Evolutionary conservation across 2,888 invertebrate species (phyloP).

Genomic region (Lasioglossum pauxillum): DNA sequence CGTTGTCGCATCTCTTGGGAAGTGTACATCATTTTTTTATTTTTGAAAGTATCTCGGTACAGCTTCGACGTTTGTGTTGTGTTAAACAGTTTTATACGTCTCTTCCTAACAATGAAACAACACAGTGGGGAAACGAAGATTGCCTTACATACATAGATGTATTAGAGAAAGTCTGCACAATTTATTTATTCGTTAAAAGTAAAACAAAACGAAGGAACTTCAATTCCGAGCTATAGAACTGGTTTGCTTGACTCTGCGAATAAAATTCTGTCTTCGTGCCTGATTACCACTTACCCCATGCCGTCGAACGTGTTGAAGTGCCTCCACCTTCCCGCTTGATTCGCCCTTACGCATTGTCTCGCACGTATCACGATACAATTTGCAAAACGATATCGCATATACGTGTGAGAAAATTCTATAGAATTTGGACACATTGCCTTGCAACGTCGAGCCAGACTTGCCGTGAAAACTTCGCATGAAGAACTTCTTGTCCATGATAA

Average conservation of each 20-base stretch:
- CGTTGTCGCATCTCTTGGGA: not conserved
- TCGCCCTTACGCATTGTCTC: slow-evolving; percentile 1
- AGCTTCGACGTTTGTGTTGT: too few species aligned
- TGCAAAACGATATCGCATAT: not conserved
- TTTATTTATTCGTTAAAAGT: not conserved
- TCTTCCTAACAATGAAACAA: too few species aligned
- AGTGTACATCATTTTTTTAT: not conserved
- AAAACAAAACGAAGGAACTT: not conserved
- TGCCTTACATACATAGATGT: too few species aligned
- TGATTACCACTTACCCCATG: slow-evolving; percentile 22
- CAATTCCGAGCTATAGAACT: not conserved
- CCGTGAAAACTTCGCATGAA: not conserved
- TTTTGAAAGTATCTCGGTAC: not conserved
- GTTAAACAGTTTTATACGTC: too few species aligned
- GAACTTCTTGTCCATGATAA: too few species aligned
- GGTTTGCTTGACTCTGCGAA: slow-evolving; percentile 11
- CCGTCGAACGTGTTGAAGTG: slow-evolving; percentile 30
- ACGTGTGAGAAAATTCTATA: not conserved
- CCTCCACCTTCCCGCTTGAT: slow-evolving; percentile 17
- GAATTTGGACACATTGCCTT: too few species aligned
- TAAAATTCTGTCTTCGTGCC: slow-evolving; percentile 41
- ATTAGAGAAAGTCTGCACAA: not conserved
- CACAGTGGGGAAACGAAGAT: not conserved
- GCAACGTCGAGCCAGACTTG: too few species aligned
- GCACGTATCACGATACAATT: not conserved